Evolutionary conservation across 2,113 vertebrate genomes (phyloP).

Genomic region (Fregata magnificens): DNA sequence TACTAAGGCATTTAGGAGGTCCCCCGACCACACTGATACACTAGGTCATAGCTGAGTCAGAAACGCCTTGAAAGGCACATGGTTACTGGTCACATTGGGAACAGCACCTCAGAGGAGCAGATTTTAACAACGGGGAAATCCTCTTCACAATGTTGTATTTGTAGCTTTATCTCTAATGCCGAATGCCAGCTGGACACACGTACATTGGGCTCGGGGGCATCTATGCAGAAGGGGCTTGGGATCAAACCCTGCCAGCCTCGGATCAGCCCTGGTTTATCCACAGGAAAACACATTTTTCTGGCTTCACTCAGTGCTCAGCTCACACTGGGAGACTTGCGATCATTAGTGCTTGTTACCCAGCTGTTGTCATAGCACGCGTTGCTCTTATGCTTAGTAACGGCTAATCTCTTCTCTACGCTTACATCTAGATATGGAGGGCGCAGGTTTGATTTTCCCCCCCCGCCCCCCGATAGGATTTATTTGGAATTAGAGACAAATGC

Average conservation of each 20-base stretch:
- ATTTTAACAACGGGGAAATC: neutral
- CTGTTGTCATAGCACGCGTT: neutral
- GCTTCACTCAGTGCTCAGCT: neutral
- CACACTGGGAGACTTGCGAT: neutral
- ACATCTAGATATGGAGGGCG: neutral
- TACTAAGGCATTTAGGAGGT: neutral
- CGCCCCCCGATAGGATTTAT: neutral
- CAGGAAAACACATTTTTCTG: neutral
- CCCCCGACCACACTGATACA: accelerated
- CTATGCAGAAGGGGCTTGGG: neutral
- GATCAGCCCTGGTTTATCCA: neutral
- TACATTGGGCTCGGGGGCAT: neutral
- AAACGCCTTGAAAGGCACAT: neutral
- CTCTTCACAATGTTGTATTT: neutral
- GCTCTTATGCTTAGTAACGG: neutral
- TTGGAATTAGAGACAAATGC: neutral
- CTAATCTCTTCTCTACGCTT: neutral
- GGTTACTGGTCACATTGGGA: neutral
- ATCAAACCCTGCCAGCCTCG: neutral
- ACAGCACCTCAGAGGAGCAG: neutral
- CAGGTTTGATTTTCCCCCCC: neutral
- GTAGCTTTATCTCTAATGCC: neutral
- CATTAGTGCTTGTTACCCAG: neutral
- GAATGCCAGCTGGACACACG: neutral
- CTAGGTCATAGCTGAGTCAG: neutral